Percentiles rank a stretch among this genome's conserved stretches.
Evolutionary conservation across 2,113 vertebrate species (phyloP).

Genomic region (Hylia prasina): DNA sequence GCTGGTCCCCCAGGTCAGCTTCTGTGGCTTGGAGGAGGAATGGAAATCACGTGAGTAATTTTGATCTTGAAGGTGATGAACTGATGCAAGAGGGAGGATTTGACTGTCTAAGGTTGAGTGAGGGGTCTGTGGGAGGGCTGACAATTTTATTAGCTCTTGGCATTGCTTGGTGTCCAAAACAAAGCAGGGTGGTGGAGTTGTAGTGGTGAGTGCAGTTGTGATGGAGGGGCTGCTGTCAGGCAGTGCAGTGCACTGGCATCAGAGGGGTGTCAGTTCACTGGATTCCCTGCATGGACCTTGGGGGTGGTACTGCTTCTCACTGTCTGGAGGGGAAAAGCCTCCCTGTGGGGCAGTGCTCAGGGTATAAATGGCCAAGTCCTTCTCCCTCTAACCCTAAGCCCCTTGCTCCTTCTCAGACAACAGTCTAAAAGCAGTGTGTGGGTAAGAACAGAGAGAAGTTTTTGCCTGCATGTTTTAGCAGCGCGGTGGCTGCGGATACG

Average conservation of each 20-base stretch:
- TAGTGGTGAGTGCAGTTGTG: not conserved
- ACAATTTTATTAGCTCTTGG: not conserved
- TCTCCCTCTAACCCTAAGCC: not conserved
- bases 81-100: not conserved
- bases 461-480: not conserved
- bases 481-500: not conserved
- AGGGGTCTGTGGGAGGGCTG: not conserved
- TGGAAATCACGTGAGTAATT: not conserved
- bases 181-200: rapidly evolving
- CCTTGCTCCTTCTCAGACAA: not conserved
- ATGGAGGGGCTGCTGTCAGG: not conserved
- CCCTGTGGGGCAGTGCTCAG: not conserved
- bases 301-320: rapidly evolving
- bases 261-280: not conserved
- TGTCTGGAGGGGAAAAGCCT: not conserved
- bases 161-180: not conserved
- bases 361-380: not conserved
- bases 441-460: not conserved
- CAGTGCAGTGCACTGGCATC: not conserved
- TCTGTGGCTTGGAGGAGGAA: not conserved
- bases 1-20: not conserved
- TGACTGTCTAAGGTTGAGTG: not conserved
- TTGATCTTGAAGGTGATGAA: not conserved
- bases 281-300: not conserved
- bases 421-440: rapidly evolving